Evolutionary conservation across 2,888 invertebrate species (phyloP).

Genomic region (Sipha maydis): DNA sequence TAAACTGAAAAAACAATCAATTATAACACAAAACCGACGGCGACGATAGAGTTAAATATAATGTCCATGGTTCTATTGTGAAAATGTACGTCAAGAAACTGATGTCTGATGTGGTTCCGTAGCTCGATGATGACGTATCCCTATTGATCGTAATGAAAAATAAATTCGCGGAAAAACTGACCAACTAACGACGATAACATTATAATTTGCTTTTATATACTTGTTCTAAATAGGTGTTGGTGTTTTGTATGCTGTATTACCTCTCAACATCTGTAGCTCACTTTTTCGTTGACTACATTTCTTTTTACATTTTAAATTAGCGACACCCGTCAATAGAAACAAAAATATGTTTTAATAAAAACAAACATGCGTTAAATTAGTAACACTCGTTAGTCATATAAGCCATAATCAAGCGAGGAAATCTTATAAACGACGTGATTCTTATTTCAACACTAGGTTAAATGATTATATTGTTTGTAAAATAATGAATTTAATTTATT

Average conservation of each 20-base stretch:
- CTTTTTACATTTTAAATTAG: not conserved
- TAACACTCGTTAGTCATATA: constrained; percentile 12
- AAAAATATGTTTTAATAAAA: constrained; percentile 10
- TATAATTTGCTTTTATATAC: not conserved
- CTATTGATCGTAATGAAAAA: not conserved
- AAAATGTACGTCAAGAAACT: no score
- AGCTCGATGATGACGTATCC: not conserved
- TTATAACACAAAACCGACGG: no score
- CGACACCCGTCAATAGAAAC: constrained; percentile 2
- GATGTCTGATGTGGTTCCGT: no score
- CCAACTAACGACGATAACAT: not conserved
- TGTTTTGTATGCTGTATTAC: not conserved
- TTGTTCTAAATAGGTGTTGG: not conserved
- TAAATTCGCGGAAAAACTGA: not conserved
- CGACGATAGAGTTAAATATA: no score
- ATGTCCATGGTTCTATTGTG: no score
- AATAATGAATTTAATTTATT: not conserved
- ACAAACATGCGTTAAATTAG: not conserved
- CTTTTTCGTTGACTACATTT: not conserved
- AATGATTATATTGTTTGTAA: not conserved
- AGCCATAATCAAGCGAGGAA: not conserved
- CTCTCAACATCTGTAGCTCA: not conserved
- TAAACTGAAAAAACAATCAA: no score
- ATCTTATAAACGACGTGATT: not conserved
- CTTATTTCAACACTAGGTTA: not conserved